phyloP scores from a whole-genome alignment of 92 coral and sea anemone species.

The Phenganax marumi region DNA sequence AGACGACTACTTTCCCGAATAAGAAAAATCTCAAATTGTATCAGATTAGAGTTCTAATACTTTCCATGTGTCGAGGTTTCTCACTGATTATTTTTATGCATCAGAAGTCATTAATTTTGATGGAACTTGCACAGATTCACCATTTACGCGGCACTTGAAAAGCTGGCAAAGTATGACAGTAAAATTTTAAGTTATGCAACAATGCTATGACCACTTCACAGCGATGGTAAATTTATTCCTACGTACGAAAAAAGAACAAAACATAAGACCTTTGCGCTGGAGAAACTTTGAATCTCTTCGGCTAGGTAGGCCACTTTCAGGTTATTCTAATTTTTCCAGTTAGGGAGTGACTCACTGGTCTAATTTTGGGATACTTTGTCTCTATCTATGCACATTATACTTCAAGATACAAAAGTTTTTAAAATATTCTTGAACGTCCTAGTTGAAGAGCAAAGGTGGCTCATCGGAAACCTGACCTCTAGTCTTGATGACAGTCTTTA shows the following conservation, averaged over 20 bases:
- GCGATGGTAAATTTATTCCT: no score
- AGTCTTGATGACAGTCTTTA: not conserved
- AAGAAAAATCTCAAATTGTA: no score
- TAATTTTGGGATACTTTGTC: not conserved
- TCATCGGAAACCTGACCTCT: not conserved
- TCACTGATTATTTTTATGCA: not conserved
- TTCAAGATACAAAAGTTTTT: not conserved
- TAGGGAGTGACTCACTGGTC: no score
- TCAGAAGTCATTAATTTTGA: not conserved
- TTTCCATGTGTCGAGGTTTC: no score
- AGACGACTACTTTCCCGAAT: no score
- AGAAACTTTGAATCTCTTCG: no score
- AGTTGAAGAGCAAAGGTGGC: not conserved
- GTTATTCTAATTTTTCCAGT: no score
- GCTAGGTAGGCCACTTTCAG: no score
- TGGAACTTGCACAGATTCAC: not conserved
- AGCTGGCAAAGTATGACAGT: not conserved
- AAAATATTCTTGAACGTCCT: constrained; percentile 2
- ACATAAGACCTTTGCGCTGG: no score
- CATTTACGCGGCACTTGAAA: not conserved
- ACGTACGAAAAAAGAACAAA: no score
- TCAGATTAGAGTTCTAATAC: no score
- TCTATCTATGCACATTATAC: not conserved
- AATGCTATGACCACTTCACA: no score
- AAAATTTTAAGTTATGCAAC: not conserved